Base-by-base conservation (phyloP, 2,797 vertebrate species). In the Urophycis tenuis region DNA sequence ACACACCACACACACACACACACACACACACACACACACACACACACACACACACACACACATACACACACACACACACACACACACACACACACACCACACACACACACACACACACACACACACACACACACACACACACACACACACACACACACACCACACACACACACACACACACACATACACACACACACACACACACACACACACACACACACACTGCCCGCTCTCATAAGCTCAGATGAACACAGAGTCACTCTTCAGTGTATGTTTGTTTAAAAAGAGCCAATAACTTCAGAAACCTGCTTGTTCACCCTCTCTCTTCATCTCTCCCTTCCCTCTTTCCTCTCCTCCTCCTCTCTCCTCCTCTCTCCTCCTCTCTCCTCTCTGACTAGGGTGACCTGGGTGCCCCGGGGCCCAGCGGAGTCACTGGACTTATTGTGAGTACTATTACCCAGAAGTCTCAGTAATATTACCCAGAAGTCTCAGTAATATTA, bases 381-480 rank as follows among this genome's bases (percentile, higher is more conserved):
- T 9, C 39, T 85, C 75, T 88, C 89, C 81, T 88, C 91, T 93
- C 82, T 83, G 80, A 80, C 83, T 80, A 99, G 97, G 97, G 97
- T 88, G 93, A 95, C 77, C 85, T 97, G 87, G 97, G 97, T 92
- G 93, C 95, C 87, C 94, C 93, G 19, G 97, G 97, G 88, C 97
- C 97, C 90, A 90, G 90, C 76, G 97, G 97, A 93, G 97, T 99
- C 86, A 92, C 81, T 79, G 97, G 97, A 87, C 95, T 98, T 84
- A 93, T 97, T 91, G 97, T 99, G 93, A 99, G 96, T 98, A 93
- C 71, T 85, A 45, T 14, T 69, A 10, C 17, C 12, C 53, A 25
- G 79, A 75, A 84, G 35, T 80, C 36, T 78, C 8, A 79, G 96
- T 98, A 93, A 72, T 85, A 45, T 14, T 69, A 10, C 17, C 12